Conservation (phyloP, 2,113 vertebrate genomes). For the Rissa tridactyla region DNA sequence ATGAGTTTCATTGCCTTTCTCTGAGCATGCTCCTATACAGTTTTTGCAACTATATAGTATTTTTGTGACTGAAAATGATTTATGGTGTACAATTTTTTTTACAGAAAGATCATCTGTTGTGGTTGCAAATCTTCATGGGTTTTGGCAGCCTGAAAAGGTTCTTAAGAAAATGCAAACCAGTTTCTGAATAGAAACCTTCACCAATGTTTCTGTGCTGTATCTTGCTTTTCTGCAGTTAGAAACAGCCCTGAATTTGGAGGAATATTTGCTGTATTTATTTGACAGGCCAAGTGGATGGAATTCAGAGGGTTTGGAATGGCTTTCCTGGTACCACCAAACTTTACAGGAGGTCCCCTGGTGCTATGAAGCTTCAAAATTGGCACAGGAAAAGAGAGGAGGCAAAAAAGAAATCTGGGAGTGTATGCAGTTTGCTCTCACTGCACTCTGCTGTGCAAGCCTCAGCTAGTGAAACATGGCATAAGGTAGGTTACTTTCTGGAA, state of each 20-base stretch:
- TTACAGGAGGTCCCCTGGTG: neutral
- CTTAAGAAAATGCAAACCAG: neutral
- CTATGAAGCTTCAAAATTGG: neutral
- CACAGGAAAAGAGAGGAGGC: neutral
- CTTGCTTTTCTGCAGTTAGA: neutral
- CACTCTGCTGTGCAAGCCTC: neutral
- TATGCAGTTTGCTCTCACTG: neutral
- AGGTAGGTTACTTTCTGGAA: neutral
- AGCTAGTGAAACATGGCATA: neutral
- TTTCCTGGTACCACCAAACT: neutral
- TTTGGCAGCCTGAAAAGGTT: neutral
- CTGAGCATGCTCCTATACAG: neutral
- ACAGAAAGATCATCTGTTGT: neutral
- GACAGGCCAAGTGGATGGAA: neutral
- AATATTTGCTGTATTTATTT: neutral
- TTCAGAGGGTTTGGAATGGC: neutral
- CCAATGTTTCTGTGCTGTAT: neutral
- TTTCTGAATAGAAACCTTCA: neutral
- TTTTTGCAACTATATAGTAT: neutral
- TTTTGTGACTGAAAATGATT: neutral
- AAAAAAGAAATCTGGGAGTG: neutral
- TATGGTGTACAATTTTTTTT: neutral
- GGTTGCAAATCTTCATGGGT: neutral
- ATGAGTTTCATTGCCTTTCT: neutral
- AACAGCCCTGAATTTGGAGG: neutral